Percentiles rank a stretch among this genome's conserved stretches.
Conservation (phyloP, 2,113 vertebrate genomes). For the Triplophysa siluroides region DNA sequence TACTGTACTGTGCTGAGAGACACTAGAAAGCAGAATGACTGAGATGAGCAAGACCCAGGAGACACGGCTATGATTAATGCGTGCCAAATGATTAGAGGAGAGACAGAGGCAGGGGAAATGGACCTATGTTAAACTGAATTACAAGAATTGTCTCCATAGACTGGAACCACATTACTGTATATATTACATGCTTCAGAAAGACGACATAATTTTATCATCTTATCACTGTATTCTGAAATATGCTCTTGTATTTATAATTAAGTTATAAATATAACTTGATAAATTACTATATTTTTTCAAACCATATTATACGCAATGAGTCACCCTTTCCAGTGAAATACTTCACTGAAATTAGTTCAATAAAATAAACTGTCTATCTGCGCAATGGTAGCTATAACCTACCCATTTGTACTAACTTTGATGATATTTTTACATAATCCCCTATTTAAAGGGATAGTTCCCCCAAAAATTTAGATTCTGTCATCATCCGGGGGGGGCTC, state of each 20-base stretch:
- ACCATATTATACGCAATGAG: too few relatives aligned
- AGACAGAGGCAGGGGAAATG: too few relatives aligned
- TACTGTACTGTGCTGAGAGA: slow-evolving; percentile 10
- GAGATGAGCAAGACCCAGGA: slow-evolving; percentile 55
- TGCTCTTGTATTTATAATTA: background rate
- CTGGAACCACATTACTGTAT: background rate
- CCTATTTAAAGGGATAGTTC: too few relatives aligned
- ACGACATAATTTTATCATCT: background rate
- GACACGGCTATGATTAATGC: slow-evolving; percentile 68
- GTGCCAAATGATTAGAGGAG: slow-evolving; percentile 61
- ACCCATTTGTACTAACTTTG: background rate
- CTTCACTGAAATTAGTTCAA: too few relatives aligned
- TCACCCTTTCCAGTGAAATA: too few relatives aligned
- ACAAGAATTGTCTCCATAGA: background rate
- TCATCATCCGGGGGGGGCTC: too few relatives aligned
- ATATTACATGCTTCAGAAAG: slow-evolving; percentile 18
- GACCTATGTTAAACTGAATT: too few relatives aligned
- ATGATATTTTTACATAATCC: background rate
- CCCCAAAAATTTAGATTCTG: too few relatives aligned
- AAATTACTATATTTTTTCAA: too few relatives aligned
- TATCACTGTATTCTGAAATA: background rate
- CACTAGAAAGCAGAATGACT: slow-evolving; percentile 8
- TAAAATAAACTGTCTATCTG: too few relatives aligned
- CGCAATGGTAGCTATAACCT: too few relatives aligned
- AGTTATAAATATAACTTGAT: too few relatives aligned